Conservation (phyloP, 2,797 vertebrate species). For the Lepilemur ruficaudatus region DNA sequence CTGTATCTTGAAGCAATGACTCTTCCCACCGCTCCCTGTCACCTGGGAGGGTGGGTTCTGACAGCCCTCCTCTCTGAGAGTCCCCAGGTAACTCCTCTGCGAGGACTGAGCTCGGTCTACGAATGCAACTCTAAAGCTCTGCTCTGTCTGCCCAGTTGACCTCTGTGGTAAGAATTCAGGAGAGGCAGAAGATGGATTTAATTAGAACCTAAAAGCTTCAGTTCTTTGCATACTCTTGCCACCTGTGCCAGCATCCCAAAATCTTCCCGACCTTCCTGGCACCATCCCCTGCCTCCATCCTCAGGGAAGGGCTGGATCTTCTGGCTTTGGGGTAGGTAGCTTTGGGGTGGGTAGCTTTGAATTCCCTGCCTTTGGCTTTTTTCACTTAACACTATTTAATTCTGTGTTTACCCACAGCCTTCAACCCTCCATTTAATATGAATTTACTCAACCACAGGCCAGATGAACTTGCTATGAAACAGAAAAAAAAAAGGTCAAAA, state of each 20-base stretch:
- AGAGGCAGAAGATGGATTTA: background rate
- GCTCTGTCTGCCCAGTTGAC: background rate
- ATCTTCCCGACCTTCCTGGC: background rate
- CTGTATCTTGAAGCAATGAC: background rate
- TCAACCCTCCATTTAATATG: slow-evolving; percentile 77
- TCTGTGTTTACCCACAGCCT: slow-evolving; percentile 1
- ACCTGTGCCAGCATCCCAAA: background rate
- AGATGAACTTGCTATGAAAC: background rate
- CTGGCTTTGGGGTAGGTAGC: background rate
- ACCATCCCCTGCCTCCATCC: background rate
- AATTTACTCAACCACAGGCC: slow-evolving; percentile 61
- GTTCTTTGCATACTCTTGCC: background rate
- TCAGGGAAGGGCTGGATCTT: background rate
- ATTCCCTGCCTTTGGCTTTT: slow-evolving; percentile 68
- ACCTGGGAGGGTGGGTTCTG: background rate
- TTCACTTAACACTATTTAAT: slow-evolving; percentile 71
- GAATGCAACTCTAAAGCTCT: background rate
- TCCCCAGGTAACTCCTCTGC: background rate
- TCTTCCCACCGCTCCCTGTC: background rate
- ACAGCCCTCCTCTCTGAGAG: background rate
- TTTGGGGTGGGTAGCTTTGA: slow-evolving; percentile 55
- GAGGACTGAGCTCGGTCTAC: background rate
- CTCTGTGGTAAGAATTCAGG: background rate
- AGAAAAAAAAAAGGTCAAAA: slow-evolving; percentile 66
- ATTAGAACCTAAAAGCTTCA: background rate